phyloP scores from a whole-genome alignment of 2,797 vertebrate species.

The Darevskia nairensis region DNA sequence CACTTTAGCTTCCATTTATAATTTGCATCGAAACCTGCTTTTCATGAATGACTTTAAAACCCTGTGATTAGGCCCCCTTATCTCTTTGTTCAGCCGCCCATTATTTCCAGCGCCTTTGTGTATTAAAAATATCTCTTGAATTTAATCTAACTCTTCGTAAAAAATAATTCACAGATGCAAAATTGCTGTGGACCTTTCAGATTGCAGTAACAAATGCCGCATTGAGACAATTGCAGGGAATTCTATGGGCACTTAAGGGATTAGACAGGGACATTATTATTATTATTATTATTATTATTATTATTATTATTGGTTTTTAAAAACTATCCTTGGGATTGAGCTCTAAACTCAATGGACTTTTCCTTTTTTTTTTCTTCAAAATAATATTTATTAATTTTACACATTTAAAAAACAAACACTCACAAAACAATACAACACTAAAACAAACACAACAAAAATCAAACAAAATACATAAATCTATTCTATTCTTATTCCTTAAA shows the following conservation, averaged over 20 bases:
- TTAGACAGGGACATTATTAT: background rate
- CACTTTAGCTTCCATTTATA: background rate
- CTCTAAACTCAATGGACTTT: no score
- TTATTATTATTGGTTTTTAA: no score
- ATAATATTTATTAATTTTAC: no score
- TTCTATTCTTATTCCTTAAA: no score
- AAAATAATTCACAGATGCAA: constrained; percentile 18
- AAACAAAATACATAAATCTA: no score
- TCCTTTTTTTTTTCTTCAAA: no score
- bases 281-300: no score
- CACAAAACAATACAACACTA: no score
- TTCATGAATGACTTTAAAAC: background rate
- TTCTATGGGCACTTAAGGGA: background rate
- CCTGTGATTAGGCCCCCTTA: constrained; percentile 5
- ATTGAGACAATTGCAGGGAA: background rate
- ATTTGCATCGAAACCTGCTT: constrained; percentile 30
- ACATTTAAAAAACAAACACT: no score
- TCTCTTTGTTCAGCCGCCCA: constrained; percentile 19
- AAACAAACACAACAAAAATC: no score
- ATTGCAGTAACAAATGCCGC: background rate
- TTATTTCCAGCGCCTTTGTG: constrained; percentile 23
- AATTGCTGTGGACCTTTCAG: background rate
- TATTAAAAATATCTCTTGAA: background rate
- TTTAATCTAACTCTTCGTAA: constrained; percentile 21
- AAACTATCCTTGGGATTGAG: no score